Base-by-base conservation (phyloP, 2,113 vertebrate species). In the Nerophis ophidion region DNA sequence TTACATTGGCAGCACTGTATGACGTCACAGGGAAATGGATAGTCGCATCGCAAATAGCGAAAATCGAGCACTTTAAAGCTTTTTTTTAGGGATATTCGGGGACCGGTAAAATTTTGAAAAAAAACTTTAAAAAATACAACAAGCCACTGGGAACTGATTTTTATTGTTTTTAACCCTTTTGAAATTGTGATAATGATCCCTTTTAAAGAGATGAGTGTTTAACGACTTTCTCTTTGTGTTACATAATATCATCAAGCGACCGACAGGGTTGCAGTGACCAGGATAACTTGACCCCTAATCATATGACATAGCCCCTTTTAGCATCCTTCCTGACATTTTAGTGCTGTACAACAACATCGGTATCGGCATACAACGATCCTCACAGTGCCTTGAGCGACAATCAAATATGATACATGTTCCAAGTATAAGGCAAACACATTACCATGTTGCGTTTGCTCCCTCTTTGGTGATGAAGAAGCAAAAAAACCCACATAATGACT, bases 401-500 rank as follows among this genome's bases (percentile, higher is more conserved):
- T 46, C 53, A 40, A 16, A 6, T 9, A 42, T 26, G 38, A 12
- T 17, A 26, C 8, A 8, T 5, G n/a, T 38, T 35, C 35, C 46
- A 42, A 19, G 42, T 40, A 56, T 36, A 56, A 35, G 36, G 10
- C 34, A 48, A 51, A 53, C 9, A 12, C 11, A 35, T 44, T 16
- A 10, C 46, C 14, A 44, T 48, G 47, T 10, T 51, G 45, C 7
- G 19, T 55, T 46, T 16, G 6, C 12, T 50, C 17, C n/a, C n/a
- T 19, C 60, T 49, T 11, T 34, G 48, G 33, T 55, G 48, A 45
- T 8, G 57, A 68, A 75, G 56, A 74, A 70, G 65, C 74, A 67
- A 7, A 68, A 64, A 51, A 33, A 62, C 48, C 60, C 40, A 50
- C 46, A 70, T 63, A 59, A 68, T 69, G 69, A 82, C 74, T 74